Base-by-base conservation (phyloP, 35 echinoderm and acorn worm species). In the Lytechinus pictus region DNA sequence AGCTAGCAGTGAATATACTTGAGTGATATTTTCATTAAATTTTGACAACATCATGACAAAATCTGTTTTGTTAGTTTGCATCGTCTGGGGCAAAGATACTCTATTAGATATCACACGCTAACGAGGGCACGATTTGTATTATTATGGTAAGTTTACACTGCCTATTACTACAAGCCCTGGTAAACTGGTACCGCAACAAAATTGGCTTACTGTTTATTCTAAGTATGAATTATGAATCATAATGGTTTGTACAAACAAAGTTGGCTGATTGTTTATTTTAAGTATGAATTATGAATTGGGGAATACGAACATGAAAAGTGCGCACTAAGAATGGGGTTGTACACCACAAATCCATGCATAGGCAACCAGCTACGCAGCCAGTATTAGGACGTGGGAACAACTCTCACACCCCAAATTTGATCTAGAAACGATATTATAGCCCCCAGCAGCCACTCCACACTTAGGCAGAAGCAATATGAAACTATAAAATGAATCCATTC, bases 401-500 rank as follows among this genome's bases (percentile, higher is more conserved):
- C 21, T 79, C 5, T 24, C 66, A 24, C 16, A 79, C 66, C 66
- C 66, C 16, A 79, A 79, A 79, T 79, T 79, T 79, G 66, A 79
- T 79, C 66, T 79, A 24, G 66, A 79, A 24, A 79, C 16, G 16
- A 24, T 79, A 79, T 79, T 79, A 19, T 5, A 79, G 19, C 66
- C 66, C 66, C 66, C 66, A n/a, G 13, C 19, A 16, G 66, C 19
- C 66, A 79, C 66, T 79, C 66, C 16, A 79, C 19, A 90, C 88
- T 90, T 10, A 90, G 14, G 52, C 29, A 8, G 52, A 16, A 27
- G 61, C 51, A 86, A 95, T 90, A 52, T 90, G 88, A 90, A 44
- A 90, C 88, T 44, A 90, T 90, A 52, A 44, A 90, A 90, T 90
- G 88, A 90, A 44, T 90, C 52, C 10, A 52, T 90, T 54, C 52